phyloP scores from a whole-genome alignment of 2,113 vertebrate species.

The Telmatochromis sp. region DNA sequence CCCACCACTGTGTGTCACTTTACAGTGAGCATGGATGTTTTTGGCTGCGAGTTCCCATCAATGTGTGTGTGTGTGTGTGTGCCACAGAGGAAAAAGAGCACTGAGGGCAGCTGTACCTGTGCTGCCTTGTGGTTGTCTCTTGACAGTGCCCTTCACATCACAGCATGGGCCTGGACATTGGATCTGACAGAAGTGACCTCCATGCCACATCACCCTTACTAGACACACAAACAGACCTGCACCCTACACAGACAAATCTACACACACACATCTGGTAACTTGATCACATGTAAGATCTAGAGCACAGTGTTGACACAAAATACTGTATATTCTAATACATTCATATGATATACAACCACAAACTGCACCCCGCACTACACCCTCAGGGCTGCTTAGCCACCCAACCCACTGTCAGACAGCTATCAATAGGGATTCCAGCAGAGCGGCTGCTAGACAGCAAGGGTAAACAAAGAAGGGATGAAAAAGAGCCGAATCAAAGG shows the following conservation, averaged over 20 bases:
- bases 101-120: constrained; percentile 74
- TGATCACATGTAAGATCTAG: not conserved
- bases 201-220: constrained; percentile 55
- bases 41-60: not conserved
- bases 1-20: constrained; percentile 34
- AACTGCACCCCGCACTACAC: not conserved
- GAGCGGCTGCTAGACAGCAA: constrained; percentile 56
- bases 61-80: not conserved
- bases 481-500: constrained; percentile 62
- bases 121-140: constrained; percentile 72
- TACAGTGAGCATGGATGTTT: constrained; percentile 18
- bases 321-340: not conserved
- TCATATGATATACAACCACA: not conserved
- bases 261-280: not conserved
- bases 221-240: constrained; percentile 11
- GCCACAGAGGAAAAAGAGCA: constrained; percentile 51
- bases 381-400: constrained; percentile 25
- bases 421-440: constrained; percentile 78
- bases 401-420: constrained; percentile 59
- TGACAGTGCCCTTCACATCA: constrained; percentile 81
- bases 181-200: constrained; percentile 81
- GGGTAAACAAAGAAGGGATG: constrained; percentile 57
- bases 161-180: constrained; percentile 69
- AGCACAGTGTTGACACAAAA: not conserved
- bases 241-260: not conserved